These are phyloP conservation scores for Bombus polaris DNA, from an alignment of 1,140 invertebrate genomes.

Conservation along the genomic window DNA sequence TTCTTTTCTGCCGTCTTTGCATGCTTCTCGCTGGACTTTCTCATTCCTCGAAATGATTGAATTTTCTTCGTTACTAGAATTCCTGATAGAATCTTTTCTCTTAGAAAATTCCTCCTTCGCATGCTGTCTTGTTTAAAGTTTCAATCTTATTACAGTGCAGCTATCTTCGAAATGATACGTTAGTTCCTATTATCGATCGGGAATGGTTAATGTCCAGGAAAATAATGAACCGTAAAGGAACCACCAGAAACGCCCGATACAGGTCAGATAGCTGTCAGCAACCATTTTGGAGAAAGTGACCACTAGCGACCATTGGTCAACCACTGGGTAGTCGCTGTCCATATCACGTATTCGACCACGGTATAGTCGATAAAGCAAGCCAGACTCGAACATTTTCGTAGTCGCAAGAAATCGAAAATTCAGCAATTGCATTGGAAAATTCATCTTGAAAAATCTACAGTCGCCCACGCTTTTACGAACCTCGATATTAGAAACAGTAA, in stretches of 20 bases:
- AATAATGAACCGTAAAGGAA: neutral
- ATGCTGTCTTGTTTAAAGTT: neutral
- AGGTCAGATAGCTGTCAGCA: neutral
- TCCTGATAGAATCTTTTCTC: neutral
- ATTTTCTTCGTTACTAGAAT: neutral
- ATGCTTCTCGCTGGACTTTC: neutral
- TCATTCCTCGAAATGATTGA: neutral
- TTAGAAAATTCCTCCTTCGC: neutral
- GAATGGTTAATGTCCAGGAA: neutral
- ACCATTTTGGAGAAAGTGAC: neutral
- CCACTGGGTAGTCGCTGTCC: neutral
- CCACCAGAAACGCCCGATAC: neutral
- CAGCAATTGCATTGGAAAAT: no score
- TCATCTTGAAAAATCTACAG: no score
- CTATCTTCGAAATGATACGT: no score
- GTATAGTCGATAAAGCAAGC: neutral
- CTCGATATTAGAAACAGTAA: no score
- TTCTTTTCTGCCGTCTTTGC: neutral
- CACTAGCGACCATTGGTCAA: neutral
- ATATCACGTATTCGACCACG: neutral
- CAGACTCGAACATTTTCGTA: neutral
- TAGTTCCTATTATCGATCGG: neutral
- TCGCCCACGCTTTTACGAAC: no score
- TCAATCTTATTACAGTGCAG: no score
- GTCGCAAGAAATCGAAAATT: no score